Conservation (phyloP, 2,797 vertebrate genomes). For the Neosilurus hyrtlii region DNA sequence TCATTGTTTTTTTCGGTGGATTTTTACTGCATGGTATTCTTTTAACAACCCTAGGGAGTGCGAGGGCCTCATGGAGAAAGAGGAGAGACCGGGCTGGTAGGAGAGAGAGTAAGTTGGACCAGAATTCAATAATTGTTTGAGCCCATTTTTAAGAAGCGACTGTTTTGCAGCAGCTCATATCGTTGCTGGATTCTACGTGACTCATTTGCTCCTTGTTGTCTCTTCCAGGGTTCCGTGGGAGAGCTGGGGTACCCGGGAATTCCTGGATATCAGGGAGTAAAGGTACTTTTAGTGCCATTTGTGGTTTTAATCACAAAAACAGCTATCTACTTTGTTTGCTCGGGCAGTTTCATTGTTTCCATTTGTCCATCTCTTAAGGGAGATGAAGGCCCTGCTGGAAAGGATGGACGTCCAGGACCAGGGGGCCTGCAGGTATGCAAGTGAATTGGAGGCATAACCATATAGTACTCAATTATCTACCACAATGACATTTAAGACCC, state of each 20-base stretch:
- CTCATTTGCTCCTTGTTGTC: constrained; percentile 51
- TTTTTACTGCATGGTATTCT: constrained; percentile 45
- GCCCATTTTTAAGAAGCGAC: constrained; percentile 36
- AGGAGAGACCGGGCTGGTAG: constrained; percentile 63
- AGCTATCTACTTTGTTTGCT: constrained; percentile 23
- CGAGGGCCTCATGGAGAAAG: constrained; percentile 68
- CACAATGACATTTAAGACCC: constrained; percentile 40
- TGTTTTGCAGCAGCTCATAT: constrained; percentile 38
- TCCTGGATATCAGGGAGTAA: constrained; percentile 77
- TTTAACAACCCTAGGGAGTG: constrained; percentile 68
- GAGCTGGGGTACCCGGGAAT: constrained; percentile 73
- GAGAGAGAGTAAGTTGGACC: constrained; percentile 66
- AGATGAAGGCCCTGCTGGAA: constrained; percentile 65
- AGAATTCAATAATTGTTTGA: constrained; percentile 10
- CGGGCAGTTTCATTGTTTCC: constrained; percentile 24
- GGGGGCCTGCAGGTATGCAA: constrained; percentile 72
- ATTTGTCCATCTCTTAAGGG: constrained; percentile 62
- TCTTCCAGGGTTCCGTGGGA: constrained; percentile 67
- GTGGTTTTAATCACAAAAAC: constrained; percentile 27
- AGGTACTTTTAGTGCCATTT: constrained; percentile 65
- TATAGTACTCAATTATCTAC: constrained; percentile 21
- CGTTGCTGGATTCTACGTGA: constrained; percentile 43
- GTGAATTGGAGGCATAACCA: constrained; percentile 22
- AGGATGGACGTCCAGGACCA: constrained; percentile 60
- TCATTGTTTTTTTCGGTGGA: background rate